Conservation (phyloP, 2,113 vertebrate species). For the Erinaceus europaeus region DNA sequence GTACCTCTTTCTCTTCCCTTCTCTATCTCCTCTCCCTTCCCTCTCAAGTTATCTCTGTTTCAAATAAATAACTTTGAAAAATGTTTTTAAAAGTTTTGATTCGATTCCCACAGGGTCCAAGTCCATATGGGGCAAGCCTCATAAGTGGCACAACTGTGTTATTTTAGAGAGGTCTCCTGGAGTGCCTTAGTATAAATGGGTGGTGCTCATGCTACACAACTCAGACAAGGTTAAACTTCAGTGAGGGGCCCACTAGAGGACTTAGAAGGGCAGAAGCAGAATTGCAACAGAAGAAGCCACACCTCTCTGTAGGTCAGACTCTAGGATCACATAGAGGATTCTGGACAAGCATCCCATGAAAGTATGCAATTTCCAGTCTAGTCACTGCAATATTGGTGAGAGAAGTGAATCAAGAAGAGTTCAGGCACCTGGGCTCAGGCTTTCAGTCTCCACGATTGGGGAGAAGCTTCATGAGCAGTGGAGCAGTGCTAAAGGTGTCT, state of each 20-base stretch:
- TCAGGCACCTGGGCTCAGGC: too few species aligned
- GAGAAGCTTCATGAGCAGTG: too few species aligned
- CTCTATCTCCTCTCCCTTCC: too few species aligned
- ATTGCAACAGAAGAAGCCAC: background rate
- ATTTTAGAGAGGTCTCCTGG: background rate
- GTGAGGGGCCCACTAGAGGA: background rate
- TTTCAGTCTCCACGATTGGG: too few species aligned
- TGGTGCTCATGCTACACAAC: background rate
- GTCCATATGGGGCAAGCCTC: background rate
- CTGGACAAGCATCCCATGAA: background rate
- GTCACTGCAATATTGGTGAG: background rate
- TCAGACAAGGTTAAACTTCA: background rate
- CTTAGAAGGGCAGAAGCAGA: background rate
- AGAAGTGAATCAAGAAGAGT: background rate
- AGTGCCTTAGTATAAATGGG: background rate
- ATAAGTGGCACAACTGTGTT: background rate
- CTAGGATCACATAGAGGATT: background rate
- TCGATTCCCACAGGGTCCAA: background rate
- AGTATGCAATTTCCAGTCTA: background rate
- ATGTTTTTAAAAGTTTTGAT: too few species aligned
- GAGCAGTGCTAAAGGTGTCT: too few species aligned
- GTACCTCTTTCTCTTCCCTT: too few species aligned
- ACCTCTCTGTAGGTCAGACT: background rate
- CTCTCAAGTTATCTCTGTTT: too few species aligned
- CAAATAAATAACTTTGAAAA: too few species aligned